Evolutionary conservation across 2,113 vertebrate species (phyloP).

Genomic region (Glareola pratincola): DNA sequence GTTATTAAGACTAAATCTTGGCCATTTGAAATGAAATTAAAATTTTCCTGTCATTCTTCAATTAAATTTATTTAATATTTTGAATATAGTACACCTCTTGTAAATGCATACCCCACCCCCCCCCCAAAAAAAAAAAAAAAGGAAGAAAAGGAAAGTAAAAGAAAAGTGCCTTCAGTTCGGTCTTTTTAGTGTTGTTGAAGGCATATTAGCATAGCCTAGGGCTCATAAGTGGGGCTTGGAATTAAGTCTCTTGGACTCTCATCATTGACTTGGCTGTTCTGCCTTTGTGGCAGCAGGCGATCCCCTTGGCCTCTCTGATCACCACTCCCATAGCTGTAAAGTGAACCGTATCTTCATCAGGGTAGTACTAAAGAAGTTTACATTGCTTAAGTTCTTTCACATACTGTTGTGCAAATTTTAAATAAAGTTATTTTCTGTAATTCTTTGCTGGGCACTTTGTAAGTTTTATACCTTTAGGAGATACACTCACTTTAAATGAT

Average conservation of each 20-base stretch:
- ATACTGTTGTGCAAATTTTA: not conserved
- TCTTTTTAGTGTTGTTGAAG: not conserved
- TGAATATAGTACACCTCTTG: not conserved
- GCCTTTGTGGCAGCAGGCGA: not conserved
- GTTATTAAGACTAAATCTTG: not conserved
- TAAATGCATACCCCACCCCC: not conserved
- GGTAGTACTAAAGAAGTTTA: not conserved
- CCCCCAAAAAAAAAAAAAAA: fast-evolving
- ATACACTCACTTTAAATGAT: not conserved
- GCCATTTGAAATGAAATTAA: not conserved
- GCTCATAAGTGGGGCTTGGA: not conserved
- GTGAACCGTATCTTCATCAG: not conserved
- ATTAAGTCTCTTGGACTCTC: not conserved
- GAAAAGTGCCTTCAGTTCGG: not conserved
- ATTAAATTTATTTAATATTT: not conserved
- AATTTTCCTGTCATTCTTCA: not conserved
- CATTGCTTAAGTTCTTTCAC: not conserved
- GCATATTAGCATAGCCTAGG: not conserved
- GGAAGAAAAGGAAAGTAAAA: too few relatives aligned
- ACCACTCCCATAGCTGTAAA: not conserved
- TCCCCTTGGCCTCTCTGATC: not conserved
- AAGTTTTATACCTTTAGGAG: not conserved
- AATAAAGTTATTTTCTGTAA: not conserved
- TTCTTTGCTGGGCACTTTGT: not conserved
- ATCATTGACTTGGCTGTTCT: not conserved